phyloP scores from a whole-genome alignment of 2,888 invertebrate genomes.

The Tolmerus cingulatus region DNA sequence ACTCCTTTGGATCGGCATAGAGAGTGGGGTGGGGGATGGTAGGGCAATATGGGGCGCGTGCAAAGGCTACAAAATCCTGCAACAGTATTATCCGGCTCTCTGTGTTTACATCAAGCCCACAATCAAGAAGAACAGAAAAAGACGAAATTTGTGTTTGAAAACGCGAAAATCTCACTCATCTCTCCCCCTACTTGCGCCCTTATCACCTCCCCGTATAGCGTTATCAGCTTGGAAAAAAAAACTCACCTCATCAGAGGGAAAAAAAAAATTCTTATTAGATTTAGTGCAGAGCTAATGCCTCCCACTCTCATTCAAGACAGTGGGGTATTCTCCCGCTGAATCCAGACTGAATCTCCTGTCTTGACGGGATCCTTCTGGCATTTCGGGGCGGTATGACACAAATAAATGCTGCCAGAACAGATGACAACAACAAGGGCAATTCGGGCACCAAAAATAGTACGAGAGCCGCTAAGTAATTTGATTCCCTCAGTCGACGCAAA shows the following conservation, averaged over 20 bases:
- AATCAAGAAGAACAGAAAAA: not conserved
- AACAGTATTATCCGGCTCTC: constrained; percentile 6
- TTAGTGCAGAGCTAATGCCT: not conserved
- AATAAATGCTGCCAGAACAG: not conserved
- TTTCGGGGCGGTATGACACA: not conserved
- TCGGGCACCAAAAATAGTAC: not conserved
- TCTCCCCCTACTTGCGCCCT: not conserved
- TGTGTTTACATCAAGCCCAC: constrained; percentile 22
- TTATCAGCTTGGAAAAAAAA: not conserved
- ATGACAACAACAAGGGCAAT: not conserved
- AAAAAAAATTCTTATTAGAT: constrained; percentile 8
- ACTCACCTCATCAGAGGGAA: not conserved
- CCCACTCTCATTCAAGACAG: not conserved
- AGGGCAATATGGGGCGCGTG: not conserved
- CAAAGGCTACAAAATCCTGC: not conserved
- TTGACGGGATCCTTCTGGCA: not conserved
- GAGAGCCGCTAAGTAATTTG: constrained; percentile 11
- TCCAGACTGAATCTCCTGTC: not conserved
- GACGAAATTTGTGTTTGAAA: constrained; percentile 6
- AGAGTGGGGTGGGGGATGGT: not conserved
- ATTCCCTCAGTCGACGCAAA: not conserved
- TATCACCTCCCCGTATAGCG: not conserved
- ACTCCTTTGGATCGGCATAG: not conserved
- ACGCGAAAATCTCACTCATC: not conserved
- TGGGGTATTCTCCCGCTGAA: not conserved